Conservation (phyloP, 2,113 vertebrate species). For the Lamprologus lemairii region DNA sequence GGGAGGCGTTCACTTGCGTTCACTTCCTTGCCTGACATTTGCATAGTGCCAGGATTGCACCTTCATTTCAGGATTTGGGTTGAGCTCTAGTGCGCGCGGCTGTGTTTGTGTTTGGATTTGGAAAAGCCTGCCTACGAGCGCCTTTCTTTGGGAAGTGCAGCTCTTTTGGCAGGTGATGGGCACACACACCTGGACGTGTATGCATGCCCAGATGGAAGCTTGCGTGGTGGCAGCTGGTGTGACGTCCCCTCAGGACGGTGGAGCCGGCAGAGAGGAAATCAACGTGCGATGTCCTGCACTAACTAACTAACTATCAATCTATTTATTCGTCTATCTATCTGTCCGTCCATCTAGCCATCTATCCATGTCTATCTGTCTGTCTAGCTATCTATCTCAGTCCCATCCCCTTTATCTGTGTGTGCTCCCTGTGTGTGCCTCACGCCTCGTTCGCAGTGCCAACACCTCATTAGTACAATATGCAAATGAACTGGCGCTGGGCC, state of each 20-base stretch:
- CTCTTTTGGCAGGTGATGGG: constrained; percentile 59
- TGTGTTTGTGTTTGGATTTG: constrained; percentile 46
- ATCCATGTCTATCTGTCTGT: not conserved
- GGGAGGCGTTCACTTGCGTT: not conserved
- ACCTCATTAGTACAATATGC: constrained; percentile 81
- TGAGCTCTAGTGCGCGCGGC: not conserved
- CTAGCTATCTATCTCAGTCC: constrained; percentile 10
- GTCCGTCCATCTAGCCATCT: not conserved
- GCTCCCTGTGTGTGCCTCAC: constrained; percentile 35
- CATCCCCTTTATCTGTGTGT: constrained; percentile 20
- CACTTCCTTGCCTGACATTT: not conserved
- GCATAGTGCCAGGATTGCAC: not conserved
- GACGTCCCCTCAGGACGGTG: constrained; percentile 45
- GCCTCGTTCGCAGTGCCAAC: constrained; percentile 57
- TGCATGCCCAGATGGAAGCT: constrained; percentile 65
- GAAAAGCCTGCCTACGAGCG: constrained; percentile 8
- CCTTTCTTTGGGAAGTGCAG: constrained; percentile 40
- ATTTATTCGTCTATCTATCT: not conserved
- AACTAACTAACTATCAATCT: not conserved
- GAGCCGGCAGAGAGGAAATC: constrained; percentile 29
- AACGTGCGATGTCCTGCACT: not conserved
- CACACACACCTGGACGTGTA: constrained; percentile 59
- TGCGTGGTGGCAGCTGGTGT: constrained; percentile 50
- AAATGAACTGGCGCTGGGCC: constrained; percentile 88
- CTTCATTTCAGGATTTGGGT: constrained; percentile 4